These are phyloP conservation scores for Cichladusa arquata DNA, from an alignment of 2,113 vertebrate species.

Conservation along the genomic window DNA sequence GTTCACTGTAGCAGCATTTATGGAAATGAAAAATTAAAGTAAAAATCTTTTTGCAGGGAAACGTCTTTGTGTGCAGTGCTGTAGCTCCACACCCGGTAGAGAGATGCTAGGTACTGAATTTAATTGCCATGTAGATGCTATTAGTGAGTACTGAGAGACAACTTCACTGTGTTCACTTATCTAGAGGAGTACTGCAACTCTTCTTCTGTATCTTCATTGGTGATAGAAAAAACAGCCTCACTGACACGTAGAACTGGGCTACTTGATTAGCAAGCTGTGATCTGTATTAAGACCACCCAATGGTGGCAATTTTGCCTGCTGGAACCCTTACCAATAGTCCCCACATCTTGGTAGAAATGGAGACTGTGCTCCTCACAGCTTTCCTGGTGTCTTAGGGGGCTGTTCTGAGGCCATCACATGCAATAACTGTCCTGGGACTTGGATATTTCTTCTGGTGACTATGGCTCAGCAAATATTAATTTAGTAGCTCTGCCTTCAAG, in stretches of 20 bases:
- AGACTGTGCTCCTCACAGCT: background rate
- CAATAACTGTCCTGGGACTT: background rate
- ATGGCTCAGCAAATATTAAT: background rate
- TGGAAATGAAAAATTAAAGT: background rate
- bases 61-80: background rate
- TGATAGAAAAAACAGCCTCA: background rate
- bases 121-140: fast-evolving
- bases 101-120: background rate
- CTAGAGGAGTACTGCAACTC: background rate
- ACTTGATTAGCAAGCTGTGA: background rate
- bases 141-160: background rate
- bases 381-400: background rate
- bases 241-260: background rate
- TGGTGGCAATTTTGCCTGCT: background rate
- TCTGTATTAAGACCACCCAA: background rate
- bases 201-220: background rate
- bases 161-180: background rate
- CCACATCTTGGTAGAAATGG: background rate
- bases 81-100: background rate
- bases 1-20: background rate
- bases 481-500: background rate
- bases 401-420: background rate
- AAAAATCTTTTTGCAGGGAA: background rate
- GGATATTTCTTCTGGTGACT: background rate
- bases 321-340: background rate